phyloP scores from a whole-genome alignment of 2,888 invertebrate species.

The Stomorhina lunata region DNA sequence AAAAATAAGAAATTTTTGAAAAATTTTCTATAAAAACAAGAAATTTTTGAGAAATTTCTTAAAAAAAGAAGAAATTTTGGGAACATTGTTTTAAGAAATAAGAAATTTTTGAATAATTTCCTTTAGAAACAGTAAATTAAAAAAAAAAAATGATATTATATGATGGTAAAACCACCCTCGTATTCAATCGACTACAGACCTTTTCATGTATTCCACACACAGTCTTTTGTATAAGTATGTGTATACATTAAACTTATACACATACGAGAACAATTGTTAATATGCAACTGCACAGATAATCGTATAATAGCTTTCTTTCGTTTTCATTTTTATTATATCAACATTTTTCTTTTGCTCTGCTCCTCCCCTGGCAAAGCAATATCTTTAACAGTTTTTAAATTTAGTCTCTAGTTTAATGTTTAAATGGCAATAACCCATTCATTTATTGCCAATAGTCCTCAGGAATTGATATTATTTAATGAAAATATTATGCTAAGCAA shows the following conservation, averaged over 20 bases:
- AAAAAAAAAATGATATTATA: no score
- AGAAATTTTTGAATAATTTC: no score
- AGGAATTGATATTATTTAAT: conserved; percentile 24
- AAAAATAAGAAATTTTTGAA: no score
- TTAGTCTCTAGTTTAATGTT: conserved; percentile 52
- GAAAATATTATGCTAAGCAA: conserved; percentile 18
- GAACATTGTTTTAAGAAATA: no score
- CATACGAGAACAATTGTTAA: conserved; percentile 26
- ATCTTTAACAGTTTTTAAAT: conserved; percentile 16
- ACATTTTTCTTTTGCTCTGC: not conserved
- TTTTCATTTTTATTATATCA: conserved; percentile 11
- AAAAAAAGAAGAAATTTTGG: no score
- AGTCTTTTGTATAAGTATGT: not conserved
- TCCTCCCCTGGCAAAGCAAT: not conserved
- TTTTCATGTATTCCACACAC: not conserved
- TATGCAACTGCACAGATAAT: conserved; percentile 53
- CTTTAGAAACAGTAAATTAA: no score
- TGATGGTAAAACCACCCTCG: no score
- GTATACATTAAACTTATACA: not conserved
- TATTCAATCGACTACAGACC: no score
- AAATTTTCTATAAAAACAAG: no score
- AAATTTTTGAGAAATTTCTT: no score
- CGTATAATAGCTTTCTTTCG: conserved; percentile 23
- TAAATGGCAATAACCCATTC: conserved; percentile 57
- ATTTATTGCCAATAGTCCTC: conserved; percentile 52